Conservation (phyloP, 2,113 vertebrate species). For the Ciconia maguari region DNA sequence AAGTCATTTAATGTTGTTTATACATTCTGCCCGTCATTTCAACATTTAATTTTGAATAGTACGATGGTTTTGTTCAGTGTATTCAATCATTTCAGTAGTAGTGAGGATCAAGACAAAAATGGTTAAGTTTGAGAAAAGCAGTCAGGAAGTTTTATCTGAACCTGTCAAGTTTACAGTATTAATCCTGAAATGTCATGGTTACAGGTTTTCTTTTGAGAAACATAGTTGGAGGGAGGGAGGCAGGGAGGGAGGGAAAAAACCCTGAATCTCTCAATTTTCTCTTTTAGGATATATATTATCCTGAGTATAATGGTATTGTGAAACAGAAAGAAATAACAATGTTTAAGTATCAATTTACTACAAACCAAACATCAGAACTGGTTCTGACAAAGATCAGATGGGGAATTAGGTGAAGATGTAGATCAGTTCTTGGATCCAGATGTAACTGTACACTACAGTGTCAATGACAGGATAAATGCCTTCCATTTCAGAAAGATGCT, state of each 20-base stretch:
- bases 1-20: background rate
- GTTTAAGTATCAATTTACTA: background rate
- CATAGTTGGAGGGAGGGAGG: background rate
- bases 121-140: background rate
- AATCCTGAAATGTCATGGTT: background rate
- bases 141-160: background rate
- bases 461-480: background rate
- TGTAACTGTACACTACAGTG: background rate
- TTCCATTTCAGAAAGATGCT: background rate
- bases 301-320: background rate
- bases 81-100: background rate
- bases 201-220: background rate
- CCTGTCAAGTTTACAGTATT: background rate
- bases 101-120: background rate
- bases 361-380: background rate
- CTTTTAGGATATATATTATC: background rate
- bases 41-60: background rate
- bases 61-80: background rate
- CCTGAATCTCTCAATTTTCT: background rate
- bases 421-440: background rate
- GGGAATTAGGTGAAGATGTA: background rate
- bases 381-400: background rate
- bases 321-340: background rate
- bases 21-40: background rate
- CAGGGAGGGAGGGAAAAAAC: background rate